phyloP scores from a whole-genome alignment of 2,888 invertebrate species.

The Polydesmus complanatus region DNA sequence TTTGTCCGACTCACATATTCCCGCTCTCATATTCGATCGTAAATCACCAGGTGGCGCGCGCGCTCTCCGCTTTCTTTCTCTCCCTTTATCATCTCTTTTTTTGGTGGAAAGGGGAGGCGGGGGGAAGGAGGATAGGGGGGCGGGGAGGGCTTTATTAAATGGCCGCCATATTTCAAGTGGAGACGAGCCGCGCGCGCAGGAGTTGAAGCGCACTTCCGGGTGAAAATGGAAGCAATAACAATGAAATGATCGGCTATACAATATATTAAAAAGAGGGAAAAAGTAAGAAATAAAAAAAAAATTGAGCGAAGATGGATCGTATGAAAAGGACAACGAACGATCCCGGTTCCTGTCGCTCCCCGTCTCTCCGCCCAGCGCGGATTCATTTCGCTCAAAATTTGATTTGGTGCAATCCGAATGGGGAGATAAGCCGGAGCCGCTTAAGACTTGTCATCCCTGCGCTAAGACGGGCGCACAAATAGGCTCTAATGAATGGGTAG shows the following conservation, averaged over 20 bases:
- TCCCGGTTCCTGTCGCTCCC: not conserved
- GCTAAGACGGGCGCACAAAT: no score
- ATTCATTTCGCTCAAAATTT: no score
- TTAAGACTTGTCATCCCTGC: not conserved
- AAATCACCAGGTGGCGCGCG: not conserved
- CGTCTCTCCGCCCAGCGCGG: not conserved
- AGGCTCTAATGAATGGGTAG: no score
- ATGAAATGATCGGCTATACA: not conserved
- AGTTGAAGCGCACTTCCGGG: not conserved
- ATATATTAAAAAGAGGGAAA: not conserved
- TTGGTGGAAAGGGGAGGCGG: no score
- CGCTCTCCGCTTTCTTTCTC: not conserved
- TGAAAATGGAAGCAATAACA: not conserved
- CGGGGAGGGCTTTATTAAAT: not conserved
- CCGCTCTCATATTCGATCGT: not conserved
- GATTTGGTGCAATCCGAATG: no score
- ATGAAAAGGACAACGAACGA: not conserved
- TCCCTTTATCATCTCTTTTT: no score
- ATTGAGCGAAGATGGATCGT: not conserved
- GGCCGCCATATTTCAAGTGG: not conserved
- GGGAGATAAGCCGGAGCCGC: no score
- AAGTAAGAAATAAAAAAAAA: no score
- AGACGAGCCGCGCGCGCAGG: not conserved
- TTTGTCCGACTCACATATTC: not conserved
- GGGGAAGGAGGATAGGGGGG: not conserved